Base-by-base conservation (phyloP, 2,888 invertebrate species). In the Argyresthia goedartella region DNA sequence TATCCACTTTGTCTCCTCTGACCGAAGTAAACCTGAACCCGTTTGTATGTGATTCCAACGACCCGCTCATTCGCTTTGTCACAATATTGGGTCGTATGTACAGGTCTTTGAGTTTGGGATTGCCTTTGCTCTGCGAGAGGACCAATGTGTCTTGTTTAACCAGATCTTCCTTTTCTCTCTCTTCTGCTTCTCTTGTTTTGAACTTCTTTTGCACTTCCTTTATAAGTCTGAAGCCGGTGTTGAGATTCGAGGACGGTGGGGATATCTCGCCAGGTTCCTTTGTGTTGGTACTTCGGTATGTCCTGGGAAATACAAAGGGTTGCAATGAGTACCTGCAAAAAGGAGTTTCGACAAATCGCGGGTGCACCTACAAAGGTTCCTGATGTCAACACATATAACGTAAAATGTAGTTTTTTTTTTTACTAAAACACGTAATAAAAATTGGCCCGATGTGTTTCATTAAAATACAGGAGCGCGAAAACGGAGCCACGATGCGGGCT, bases 71-170 rank as follows among this genome's bases (percentile, higher is more conserved):
- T 71, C 98, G 90, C 75, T 97, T 97, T 1, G 97, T 95, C 1
- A 98, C 97, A 69, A 99, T 98, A 75, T 99, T 99, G n/a, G 99
- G 99, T 61, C 99, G 90, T 73, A 99, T 98, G 73, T 97, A 99
- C 56, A 99, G 87, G 88, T 99, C 98, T 79, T 99, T 99, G 54
- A 98, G 86, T 85, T 98, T 97, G 1, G 99, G 98, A 81, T 99
- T 99, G 60, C 97, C 97, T 87, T 98, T 97, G 77, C 96, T 98
- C 63, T 95, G 95, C 9, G 96, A 97, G 36, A 99, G 86, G 36
- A 99, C 89, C 45, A 99, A 84, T 25, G 97, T 97, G 78, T 99
- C 99, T 77, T 99, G 99, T 82, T 99, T 99, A 0, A 99, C 98
- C 57, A 99, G 91, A 85, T 99, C 97, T 77, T 99, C 99, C 65